phyloP scores from a whole-genome alignment of 2,113 vertebrate species.

The Eurypyga helias region DNA sequence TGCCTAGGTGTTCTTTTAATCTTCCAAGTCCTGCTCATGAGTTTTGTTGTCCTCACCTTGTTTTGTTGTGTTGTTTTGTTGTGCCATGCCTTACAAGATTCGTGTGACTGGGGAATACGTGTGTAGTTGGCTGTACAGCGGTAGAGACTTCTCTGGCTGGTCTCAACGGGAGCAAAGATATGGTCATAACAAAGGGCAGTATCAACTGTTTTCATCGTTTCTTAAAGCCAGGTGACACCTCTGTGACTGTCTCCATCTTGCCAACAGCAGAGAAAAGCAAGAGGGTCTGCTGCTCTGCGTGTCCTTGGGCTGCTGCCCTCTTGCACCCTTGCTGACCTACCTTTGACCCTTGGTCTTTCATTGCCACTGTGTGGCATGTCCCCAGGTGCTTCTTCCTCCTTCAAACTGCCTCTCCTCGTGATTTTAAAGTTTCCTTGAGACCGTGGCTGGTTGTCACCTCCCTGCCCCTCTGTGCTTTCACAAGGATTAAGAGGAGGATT shows the following conservation, averaged over 20 bases:
- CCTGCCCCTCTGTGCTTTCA: neutral
- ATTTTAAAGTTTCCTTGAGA: neutral
- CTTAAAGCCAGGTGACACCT: neutral
- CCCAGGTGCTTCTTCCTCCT: neutral
- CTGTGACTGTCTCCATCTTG: neutral
- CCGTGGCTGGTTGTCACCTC: neutral
- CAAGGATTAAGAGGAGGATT: neutral
- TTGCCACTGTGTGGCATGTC: conserved; percentile 44
- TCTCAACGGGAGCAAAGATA: neutral
- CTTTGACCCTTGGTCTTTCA: neutral
- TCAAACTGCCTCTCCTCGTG: neutral
- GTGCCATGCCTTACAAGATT: too few relatives aligned
- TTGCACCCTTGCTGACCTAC: neutral
- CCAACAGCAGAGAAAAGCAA: neutral
- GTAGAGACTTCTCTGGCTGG: neutral
- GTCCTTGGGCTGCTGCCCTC: neutral
- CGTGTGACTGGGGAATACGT: neutral
- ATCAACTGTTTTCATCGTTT: neutral
- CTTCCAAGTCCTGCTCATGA: neutral
- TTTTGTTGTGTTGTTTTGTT: too few relatives aligned
- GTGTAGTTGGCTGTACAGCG: neutral
- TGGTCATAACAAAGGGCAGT: neutral
- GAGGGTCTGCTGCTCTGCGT: neutral
- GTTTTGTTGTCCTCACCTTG: too few relatives aligned
- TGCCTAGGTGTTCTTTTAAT: neutral